Conservation (phyloP, 2,113 vertebrate genomes). For the Saguinus imperator region DNA sequence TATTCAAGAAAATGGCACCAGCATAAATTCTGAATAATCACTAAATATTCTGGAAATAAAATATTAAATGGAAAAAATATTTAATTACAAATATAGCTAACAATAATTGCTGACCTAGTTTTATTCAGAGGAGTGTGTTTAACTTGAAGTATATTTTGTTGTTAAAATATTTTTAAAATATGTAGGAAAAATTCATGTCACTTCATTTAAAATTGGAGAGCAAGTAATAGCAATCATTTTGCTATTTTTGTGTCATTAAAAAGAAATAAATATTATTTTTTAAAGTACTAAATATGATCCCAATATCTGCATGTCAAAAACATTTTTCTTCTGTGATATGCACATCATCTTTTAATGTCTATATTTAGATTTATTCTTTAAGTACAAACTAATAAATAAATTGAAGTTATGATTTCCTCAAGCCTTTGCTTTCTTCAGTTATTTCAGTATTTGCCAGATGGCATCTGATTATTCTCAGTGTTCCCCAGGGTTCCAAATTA, state of each 20-base stretch:
- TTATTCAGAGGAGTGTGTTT: not conserved
- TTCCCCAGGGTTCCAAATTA: conserved; percentile 63
- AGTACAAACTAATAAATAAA: not conserved
- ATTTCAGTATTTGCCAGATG: conserved; percentile 71
- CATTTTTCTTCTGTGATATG: not conserved
- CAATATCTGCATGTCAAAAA: not conserved
- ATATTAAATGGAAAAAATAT: conserved; percentile 25
- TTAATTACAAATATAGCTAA: not conserved
- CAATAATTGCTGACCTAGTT: not conserved
- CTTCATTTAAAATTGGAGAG: not conserved
- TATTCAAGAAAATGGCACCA: conserved; percentile 30
- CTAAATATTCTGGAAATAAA: conserved; percentile 41
- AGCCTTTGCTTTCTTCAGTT: not conserved
- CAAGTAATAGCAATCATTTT: not conserved
- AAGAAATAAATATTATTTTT: not conserved
- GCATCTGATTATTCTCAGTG: conserved; percentile 62
- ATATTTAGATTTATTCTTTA: not conserved
- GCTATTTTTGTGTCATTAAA: not conserved
- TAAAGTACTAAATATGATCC: not conserved
- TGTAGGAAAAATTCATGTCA: not conserved
- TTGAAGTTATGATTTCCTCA: not conserved
- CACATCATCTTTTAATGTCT: not conserved
- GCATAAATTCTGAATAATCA: conserved; percentile 31
- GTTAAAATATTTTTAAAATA: not conserved
- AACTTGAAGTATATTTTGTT: conserved; percentile 65